Percentiles rank a stretch among this genome's conserved stretches.
These are phyloP conservation scores for Caenorhabditis wallacei DNA, from an alignment of 2,888 invertebrate genomes.

Conservation along the genomic window DNA sequence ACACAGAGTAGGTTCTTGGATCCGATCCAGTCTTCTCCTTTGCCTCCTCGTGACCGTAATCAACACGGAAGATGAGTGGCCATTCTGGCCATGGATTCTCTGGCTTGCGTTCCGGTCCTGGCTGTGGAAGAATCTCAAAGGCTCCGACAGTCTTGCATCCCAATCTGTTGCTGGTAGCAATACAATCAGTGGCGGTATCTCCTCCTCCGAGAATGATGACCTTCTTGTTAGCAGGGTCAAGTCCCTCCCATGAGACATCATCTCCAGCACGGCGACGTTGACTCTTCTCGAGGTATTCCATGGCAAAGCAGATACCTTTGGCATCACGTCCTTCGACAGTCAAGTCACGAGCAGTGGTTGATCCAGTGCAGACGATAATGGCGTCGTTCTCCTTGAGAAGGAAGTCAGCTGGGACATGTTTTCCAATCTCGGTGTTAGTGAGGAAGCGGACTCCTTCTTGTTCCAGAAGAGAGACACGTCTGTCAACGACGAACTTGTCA, in stretches of 20 bases:
- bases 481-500: constrained; percentile 90
- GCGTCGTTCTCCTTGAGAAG: constrained; percentile 88
- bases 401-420: constrained; percentile 89
- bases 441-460: constrained; percentile 94
- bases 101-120: constrained; percentile 89
- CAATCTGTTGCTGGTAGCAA: constrained; percentile 94
- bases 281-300: constrained; percentile 97
- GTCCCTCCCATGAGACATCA: constrained; percentile 84
- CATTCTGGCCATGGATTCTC: constrained; percentile 99
- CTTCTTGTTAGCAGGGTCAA: constrained; percentile 93
- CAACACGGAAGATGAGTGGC: constrained; percentile 96
- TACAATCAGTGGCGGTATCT: constrained; percentile 97
- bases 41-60: constrained; percentile 99
- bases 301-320: constrained; percentile 97
- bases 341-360: constrained; percentile 95
- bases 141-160: constrained; percentile 94
- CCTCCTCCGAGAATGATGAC: constrained; percentile 93
- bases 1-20: constrained; percentile 94
- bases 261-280: constrained; percentile 91
- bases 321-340: constrained; percentile 87
- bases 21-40: constrained; percentile 90
- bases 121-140: constrained; percentile 97
- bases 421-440: constrained; percentile 93
- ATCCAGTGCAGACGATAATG: constrained; percentile 92
- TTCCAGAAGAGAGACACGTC: constrained; percentile 91